Conservation (phyloP, 2,888 invertebrate species). For the Caenorhabditis parvicauda region DNA sequence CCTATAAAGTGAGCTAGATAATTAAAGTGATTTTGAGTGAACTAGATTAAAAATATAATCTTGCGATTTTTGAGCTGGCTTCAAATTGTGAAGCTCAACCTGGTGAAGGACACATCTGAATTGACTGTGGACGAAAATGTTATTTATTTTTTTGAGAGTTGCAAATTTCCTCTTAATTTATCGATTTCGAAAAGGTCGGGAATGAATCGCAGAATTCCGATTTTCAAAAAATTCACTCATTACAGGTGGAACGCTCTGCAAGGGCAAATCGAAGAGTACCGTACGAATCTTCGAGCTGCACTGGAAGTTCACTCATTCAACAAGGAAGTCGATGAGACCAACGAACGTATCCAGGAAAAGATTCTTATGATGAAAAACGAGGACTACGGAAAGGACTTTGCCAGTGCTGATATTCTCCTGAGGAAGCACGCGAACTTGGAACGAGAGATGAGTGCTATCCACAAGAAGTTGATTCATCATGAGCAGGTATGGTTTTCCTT, state of each 20-base stretch:
- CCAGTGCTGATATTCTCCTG: constrained; percentile 76
- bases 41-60: too few relatives aligned
- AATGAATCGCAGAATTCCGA: constrained; percentile 2
- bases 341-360: constrained; percentile 86
- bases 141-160: too few relatives aligned
- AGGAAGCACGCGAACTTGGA: constrained; percentile 82
- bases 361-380: constrained; percentile 77
- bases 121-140: too few relatives aligned
- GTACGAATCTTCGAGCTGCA: constrained; percentile 79
- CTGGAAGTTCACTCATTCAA: constrained; percentile 90
- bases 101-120: too few relatives aligned
- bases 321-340: constrained; percentile 88
- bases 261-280: constrained; percentile 75
- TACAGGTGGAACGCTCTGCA: constrained; percentile 80
- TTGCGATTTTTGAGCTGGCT: too few relatives aligned
- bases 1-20: too few relatives aligned
- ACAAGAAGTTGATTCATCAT: constrained; percentile 63
- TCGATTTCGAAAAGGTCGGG: too few relatives aligned
- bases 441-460: constrained; percentile 73
- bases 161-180: too few relatives aligned
- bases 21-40: too few relatives aligned
- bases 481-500: too few relatives aligned
- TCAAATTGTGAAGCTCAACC: too few relatives aligned
- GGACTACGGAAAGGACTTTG: constrained; percentile 78
- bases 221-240: constrained; percentile 4